phyloP scores from a whole-genome alignment of 2,113 vertebrate genomes.

The Diadophis punctatus region DNA sequence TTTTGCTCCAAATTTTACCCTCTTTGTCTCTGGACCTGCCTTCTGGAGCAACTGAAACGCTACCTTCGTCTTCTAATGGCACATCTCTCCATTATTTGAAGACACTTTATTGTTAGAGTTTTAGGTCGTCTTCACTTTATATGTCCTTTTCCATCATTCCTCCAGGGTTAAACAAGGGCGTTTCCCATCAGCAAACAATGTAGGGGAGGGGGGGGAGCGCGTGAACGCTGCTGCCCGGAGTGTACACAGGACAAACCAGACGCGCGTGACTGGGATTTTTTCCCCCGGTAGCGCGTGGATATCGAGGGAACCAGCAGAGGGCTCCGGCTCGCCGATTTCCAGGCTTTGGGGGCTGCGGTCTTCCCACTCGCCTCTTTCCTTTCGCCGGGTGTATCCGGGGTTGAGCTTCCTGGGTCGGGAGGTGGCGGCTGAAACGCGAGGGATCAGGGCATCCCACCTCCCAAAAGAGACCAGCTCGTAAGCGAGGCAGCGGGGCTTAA shows the following conservation, averaged over 20 bases:
- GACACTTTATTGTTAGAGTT: not conserved
- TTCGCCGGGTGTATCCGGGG: constrained; percentile 7
- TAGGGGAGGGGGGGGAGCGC: not conserved
- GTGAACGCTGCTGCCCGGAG: not conserved
- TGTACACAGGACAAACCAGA: not conserved
- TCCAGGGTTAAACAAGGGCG: not conserved
- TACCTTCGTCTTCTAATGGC: not conserved
- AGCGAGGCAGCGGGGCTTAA: not conserved
- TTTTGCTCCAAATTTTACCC: not conserved
- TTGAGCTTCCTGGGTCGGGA: constrained; percentile 31
- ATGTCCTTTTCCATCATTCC: not conserved
- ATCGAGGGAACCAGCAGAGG: constrained; percentile 11
- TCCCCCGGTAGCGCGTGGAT: not conserved
- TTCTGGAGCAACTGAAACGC: not conserved
- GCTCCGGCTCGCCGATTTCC: not conserved
- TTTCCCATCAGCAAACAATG: not conserved
- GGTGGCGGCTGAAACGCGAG: not conserved
- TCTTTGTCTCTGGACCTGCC: not conserved
- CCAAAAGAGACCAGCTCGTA: not conserved
- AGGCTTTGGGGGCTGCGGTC: not conserved
- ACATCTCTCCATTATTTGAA: not conserved
- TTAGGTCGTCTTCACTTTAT: not conserved
- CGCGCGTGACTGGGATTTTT: not conserved
- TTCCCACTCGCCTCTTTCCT: not conserved
- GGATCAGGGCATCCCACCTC: not conserved